phyloP scores from a whole-genome alignment of 2,797 vertebrate genomes.

The Onychomys arenicola region DNA sequence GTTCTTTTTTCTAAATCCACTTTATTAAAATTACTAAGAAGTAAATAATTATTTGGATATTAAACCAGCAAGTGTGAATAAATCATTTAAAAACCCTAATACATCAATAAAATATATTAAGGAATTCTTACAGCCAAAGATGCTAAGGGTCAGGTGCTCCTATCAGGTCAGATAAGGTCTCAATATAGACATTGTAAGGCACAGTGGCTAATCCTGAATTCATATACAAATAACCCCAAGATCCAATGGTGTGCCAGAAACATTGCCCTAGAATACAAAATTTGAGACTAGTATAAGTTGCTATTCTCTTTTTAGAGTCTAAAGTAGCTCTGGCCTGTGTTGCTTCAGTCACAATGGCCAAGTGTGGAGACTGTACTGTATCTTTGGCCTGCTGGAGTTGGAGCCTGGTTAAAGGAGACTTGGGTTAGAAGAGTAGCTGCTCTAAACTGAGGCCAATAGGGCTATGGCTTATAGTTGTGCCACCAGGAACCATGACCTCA shows the following conservation, averaged over 20 bases:
- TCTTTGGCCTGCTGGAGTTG: not conserved
- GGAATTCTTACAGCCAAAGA: not conserved
- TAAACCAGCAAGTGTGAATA: constrained; percentile 23
- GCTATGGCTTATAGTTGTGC: not conserved
- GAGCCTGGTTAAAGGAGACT: not conserved
- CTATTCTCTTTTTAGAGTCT: not conserved
- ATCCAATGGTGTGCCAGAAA: not conserved
- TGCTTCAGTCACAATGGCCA: not conserved
- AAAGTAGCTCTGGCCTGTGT: not conserved
- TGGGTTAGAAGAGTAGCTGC: not conserved
- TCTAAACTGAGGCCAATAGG: not conserved
- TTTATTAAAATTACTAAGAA: not conserved
- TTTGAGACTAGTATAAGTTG: not conserved
- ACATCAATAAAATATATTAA: not conserved
- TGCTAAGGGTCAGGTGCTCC: not conserved
- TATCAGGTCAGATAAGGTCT: not conserved
- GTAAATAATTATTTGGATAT: not conserved
- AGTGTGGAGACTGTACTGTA: not conserved
- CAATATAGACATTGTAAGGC: not conserved
- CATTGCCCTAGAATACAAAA: not conserved
- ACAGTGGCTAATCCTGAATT: not conserved
- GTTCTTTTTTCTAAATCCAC: not conserved
- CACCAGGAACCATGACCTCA: not conserved
- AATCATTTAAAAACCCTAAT: not conserved
- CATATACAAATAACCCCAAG: not conserved